Evolutionary conservation across 2,888 invertebrate species (phyloP).

Genomic region (Habrosyne pyritoides): DNA sequence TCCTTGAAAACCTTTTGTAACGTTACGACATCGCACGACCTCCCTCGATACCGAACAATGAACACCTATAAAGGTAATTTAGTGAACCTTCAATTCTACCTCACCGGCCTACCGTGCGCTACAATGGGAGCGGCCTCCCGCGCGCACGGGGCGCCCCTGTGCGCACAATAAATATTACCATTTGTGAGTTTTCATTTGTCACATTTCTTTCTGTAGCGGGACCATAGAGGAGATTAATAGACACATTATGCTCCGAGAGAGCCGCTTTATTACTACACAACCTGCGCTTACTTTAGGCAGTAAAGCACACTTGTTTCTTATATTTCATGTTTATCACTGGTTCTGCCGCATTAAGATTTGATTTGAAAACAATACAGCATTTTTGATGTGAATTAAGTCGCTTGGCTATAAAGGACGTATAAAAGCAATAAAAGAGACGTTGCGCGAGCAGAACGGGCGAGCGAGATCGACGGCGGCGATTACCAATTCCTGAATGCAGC

Average conservation of each 20-base stretch:
- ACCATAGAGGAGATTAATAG: constrained; percentile 17
- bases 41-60: constrained; percentile 17
- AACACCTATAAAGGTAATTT: constrained; percentile 17
- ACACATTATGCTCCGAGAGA: background rate
- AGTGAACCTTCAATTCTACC: constrained; percentile 8
- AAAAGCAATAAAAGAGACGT: background rate
- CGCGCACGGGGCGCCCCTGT: too few relatives aligned
- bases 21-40: background rate
- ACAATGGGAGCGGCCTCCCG: too few relatives aligned
- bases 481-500: background rate
- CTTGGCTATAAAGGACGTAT: background rate
- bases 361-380: too few relatives aligned
- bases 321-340: background rate
- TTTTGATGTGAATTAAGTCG: too few relatives aligned
- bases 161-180: constrained; percentile 19
- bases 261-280: background rate
- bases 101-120: background rate
- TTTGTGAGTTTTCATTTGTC: constrained; percentile 34
- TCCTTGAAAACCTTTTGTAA: constrained; percentile 1
- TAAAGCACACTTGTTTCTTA: background rate
- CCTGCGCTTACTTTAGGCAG: background rate
- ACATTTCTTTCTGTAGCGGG: constrained; percentile 18
- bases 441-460: background rate
- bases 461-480: background rate
- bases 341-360: background rate